Base-by-base conservation (phyloP, 2,113 vertebrate genomes). In the Siniperca knerii region DNA sequence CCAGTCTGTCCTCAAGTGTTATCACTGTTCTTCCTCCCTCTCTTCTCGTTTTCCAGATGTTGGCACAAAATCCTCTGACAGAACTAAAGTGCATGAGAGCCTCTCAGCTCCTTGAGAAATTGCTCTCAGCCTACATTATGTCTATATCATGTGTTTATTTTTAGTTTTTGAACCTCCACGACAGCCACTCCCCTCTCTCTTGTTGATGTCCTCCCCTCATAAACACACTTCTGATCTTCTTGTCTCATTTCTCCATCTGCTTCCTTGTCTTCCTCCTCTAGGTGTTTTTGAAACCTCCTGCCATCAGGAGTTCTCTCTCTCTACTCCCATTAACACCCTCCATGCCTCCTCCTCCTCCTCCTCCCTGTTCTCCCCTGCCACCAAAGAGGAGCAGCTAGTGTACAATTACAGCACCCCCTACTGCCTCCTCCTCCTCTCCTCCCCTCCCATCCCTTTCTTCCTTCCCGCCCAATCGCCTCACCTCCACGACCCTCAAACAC, bases 391-490 rank as follows among this genome's bases (percentile, higher is more conserved):
- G 95, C 93, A 93, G 92, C 95, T 93, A 94, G 96, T 96, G 94
- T 94, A 96, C 96, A 96, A 96, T 97, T 96, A 96, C 95, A 94
- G 93, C 95, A 60, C 93, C 95, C 58, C 93, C 94, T 93, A 92
- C 89, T 87, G 88, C 79, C 87, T 52, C 73, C 74, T 74, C 77
- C 69, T 73, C 75, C 74, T 78, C 64, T 72, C 83, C 80, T 77
- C 83, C 73, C 70, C 77, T 81, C 86, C 85, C 84, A 71, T 87
- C 82, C 79, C 69, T 74, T 78, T 77, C 74, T 83, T 84, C 87
- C 81, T 84, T 83, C 88, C 87, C 70, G 1, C 71, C 89, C 85
- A 67, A 37, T 85, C 73, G 15, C 79, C 83, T 81, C 77, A 69
- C 10, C 79, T 66, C 81, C 87, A 52, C 42, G 86, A 85, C 87